Evolutionary conservation across 2,888 invertebrate species (phyloP), one percentile per base, ranked within the genome.

Genomic region (Coelopa pilipes): DNA sequence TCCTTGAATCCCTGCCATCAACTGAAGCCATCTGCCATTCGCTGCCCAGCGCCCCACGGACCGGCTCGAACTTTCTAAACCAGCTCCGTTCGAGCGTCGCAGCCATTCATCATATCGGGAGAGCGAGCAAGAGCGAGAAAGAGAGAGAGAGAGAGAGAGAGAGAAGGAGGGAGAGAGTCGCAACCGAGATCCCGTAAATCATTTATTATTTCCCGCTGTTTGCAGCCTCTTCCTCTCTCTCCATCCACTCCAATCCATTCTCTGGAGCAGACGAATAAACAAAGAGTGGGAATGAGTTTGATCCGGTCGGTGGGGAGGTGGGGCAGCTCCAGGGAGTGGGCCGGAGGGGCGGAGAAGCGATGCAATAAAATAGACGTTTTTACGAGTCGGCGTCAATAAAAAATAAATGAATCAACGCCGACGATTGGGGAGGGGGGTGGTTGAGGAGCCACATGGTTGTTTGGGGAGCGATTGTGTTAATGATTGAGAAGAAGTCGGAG

Each of bases 321-420:
- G 34, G 34, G 34, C 34, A n/a, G n/a, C 34, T 34, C 34, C 2
- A 34, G 34, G 34, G 34, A 34, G 2, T 2, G 34, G 4, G 7
- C 7, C 4, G 34, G 10, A 66, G 57, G 45, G 34, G 15, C 24
- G 12, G 46, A 69, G 19, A 69, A 47, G 34, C 34, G 46, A 57
- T 45, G 45, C 69, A 69, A 45, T 69, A 46, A 46, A 45, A 69
- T 15, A 57, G 69, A 69, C 47, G 17, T 47, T 69, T 69, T 69
- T 57, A 69, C 69, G 69, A 69, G n/a, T 59, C 57, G 46, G 45
- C 57, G 69, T 69, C 69, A 69, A 69, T 69, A 69, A 55, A 55
- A 17, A 34, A 34, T 34, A 59, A 57, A 69, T 69, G 57, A 69
- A 69, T 69, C 34, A 34, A 34, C 34, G 57, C 57, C 53, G 34